A percentile compares a stretch with the other conserved stretches of the same genome.
These are phyloP conservation scores for Pygoscelis adeliae DNA, from an alignment of 2,113 vertebrate species.

Conservation along the genomic window DNA sequence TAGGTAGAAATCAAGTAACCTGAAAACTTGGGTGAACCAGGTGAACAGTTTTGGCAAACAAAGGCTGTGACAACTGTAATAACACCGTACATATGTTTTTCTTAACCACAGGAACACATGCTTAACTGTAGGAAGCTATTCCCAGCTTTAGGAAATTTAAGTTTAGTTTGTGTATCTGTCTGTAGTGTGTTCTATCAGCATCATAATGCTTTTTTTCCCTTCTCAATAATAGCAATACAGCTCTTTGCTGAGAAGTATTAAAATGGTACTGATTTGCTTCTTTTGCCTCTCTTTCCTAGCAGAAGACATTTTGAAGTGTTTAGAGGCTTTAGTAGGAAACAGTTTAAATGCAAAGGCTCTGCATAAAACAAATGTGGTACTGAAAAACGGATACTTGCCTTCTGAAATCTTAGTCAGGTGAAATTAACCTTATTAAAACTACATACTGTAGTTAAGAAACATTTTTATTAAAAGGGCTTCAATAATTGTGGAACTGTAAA, in stretches of 20 bases:
- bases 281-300: background rate
- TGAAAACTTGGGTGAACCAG: background rate
- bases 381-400: background rate
- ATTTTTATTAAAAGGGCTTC: background rate
- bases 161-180: background rate
- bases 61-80: accelerated
- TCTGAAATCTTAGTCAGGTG: background rate
- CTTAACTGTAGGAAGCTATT: background rate
- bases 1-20: background rate
- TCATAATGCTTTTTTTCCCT: background rate
- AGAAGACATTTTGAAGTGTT: background rate
- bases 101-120: background rate
- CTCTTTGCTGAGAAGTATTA: background rate
- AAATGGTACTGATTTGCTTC: background rate
- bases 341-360: background rate
- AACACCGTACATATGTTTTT: background rate
- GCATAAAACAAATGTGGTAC: background rate
- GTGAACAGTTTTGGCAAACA: background rate
- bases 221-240: background rate
- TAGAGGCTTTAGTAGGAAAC: background rate
- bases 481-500: background rate
- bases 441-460: background rate
- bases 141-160: background rate
- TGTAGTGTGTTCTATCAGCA: background rate
- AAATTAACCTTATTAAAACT: background rate